These are phyloP conservation scores for Terebella lapidaria DNA, from an alignment of 2,888 invertebrate genomes.

Conservation along the genomic window DNA sequence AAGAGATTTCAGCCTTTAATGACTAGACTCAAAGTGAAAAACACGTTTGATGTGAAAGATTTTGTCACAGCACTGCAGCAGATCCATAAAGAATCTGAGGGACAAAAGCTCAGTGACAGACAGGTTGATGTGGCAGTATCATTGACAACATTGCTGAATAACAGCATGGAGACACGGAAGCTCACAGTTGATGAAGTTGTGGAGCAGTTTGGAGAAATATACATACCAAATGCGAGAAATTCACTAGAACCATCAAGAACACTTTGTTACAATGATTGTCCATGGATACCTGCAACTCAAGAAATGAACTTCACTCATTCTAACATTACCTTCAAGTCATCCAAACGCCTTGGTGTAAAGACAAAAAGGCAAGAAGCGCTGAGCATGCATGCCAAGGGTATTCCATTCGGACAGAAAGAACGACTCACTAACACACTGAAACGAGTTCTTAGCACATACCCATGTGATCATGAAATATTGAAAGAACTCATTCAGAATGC, in stretches of 20 bases:
- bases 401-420: constrained; percentile 42
- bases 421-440: constrained; percentile 34
- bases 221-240: constrained; percentile 29
- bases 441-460: constrained; percentile 35
- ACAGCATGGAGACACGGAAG: constrained; percentile 12
- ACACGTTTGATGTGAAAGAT: constrained; percentile 20
- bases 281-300: constrained; percentile 20
- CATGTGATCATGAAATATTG: constrained; percentile 33
- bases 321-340: constrained; percentile 26
- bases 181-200: constrained; percentile 9
- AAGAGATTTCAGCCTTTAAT: constrained; percentile 16
- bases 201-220: constrained; percentile 19
- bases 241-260: constrained; percentile 23
- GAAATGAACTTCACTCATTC: constrained; percentile 23
- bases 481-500: constrained; percentile 40
- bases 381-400: constrained; percentile 18
- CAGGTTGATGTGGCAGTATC: constrained; percentile 16
- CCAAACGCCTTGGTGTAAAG: constrained; percentile 25
- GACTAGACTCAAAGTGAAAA: constrained; percentile 18
- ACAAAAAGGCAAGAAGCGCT: constrained; percentile 23
- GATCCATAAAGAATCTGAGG: constrained; percentile 5
- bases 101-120: constrained; percentile 8
- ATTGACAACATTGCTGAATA: constrained; percentile 14
- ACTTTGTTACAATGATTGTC: constrained; percentile 35
- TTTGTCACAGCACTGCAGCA: constrained; percentile 12